Percentiles rank a stretch among this genome's conserved stretches.
phyloP scores from a whole-genome alignment of 2,797 vertebrate species.

The Peromyscus aztecus region DNA sequence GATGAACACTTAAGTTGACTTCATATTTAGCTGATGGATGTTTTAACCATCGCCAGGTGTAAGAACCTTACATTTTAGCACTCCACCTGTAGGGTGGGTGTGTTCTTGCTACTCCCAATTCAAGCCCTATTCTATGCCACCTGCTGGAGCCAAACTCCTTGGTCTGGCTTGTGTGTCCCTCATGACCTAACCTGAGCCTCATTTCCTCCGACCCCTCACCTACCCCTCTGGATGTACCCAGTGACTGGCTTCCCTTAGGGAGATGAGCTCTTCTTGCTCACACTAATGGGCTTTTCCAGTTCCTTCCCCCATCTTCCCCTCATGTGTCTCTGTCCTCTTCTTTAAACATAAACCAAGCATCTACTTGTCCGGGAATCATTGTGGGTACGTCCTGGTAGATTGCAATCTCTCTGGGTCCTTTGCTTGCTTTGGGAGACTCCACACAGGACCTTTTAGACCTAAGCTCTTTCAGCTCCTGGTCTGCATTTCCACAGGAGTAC shows the following conservation, averaged over 20 bases:
- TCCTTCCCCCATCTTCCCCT: neutral
- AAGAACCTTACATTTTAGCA: neutral
- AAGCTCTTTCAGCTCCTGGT: neutral
- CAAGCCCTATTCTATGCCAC: neutral
- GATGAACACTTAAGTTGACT: neutral
- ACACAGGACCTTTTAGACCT: neutral
- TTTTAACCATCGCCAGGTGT: neutral
- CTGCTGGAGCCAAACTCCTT: neutral
- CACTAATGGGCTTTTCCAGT: neutral
- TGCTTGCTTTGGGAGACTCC: neutral
- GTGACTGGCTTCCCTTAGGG: neutral
- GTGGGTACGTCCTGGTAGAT: neutral
- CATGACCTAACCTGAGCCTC: neutral
- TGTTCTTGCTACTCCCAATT: neutral
- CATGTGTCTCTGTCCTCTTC: neutral
- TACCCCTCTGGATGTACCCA: neutral
- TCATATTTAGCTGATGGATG: neutral
- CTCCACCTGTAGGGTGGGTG: neutral
- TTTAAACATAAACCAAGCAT: neutral
- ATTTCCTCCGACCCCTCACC: neutral
- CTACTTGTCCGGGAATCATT: neutral
- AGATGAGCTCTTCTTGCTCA: neutral
- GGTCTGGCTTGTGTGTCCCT: neutral
- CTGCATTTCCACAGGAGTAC: neutral
- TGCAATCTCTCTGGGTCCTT: neutral